These are phyloP conservation scores for Cheilosia variabilis DNA, from an alignment of 2,888 invertebrate species.

Conservation along the genomic window DNA sequence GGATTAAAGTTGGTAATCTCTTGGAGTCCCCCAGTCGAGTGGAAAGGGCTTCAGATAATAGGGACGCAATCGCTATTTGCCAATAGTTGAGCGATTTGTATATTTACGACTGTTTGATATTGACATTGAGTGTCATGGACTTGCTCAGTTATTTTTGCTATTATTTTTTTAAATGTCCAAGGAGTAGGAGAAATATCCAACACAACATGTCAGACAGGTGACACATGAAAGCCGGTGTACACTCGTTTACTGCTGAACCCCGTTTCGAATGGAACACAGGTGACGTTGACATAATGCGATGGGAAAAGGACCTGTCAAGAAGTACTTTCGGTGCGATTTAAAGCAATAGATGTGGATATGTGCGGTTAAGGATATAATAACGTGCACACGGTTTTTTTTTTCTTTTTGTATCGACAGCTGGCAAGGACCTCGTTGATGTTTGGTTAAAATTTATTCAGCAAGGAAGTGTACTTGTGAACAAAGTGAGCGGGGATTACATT, in stretches of 20 bases:
- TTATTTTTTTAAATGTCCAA: not conserved
- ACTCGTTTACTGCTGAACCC: not conserved
- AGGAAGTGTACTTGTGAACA: no score
- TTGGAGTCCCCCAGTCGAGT: not conserved
- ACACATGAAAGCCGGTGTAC: constrained; percentile 14
- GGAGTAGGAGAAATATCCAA: not conserved
- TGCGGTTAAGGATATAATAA: constrained; percentile 29
- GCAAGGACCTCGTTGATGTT: no score
- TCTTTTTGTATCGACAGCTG: constrained; percentile 30
- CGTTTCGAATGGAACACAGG: constrained; percentile 26
- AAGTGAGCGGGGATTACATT: no score
- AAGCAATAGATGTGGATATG: constrained; percentile 41
- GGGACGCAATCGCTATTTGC: not conserved
- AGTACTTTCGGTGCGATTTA: constrained; percentile 46
- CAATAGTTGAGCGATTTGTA: constrained; percentile 19
- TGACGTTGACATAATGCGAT: constrained; percentile 60
- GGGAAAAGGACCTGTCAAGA: constrained; percentile 46
- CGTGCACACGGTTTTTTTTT: not conserved
- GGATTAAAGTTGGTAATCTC: constrained; percentile 40
- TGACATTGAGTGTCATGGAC: not conserved
- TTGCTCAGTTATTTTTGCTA: constrained; percentile 1
- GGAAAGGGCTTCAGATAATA: not conserved
- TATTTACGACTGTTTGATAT: constrained; percentile 20
- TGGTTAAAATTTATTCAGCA: no score
- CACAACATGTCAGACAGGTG: constrained; percentile 12